phyloP scores from a whole-genome alignment of 2,113 vertebrate species.

The Rhinoderma darwinii region DNA sequence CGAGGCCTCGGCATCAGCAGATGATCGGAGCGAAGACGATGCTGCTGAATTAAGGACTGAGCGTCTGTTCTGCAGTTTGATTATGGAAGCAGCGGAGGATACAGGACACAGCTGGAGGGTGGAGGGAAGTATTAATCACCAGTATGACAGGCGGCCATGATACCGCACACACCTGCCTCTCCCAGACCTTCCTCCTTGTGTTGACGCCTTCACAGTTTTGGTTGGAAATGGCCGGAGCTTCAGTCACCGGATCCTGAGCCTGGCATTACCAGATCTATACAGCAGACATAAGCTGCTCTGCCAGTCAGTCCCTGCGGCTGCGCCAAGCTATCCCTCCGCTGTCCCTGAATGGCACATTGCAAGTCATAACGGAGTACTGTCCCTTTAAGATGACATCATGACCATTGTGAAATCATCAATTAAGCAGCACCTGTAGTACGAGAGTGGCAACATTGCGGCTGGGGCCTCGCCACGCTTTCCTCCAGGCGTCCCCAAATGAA shows the following conservation, averaged over 20 bases:
- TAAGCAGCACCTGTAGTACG: too few species aligned
- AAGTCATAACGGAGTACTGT: too few species aligned
- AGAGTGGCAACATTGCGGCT: too few species aligned
- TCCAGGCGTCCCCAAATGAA: too few species aligned
- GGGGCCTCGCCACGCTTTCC: too few species aligned
- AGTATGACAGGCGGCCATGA: slow-evolving; percentile 8
- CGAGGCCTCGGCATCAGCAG: not conserved
- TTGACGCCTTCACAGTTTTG: not conserved
- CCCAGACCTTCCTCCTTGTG: not conserved
- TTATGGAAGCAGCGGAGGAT: slow-evolving; percentile 22
- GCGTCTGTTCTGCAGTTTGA: slow-evolving; percentile 19
- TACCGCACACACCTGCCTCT: not conserved
- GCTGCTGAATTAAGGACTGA: slow-evolving; percentile 3
- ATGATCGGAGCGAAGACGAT: not conserved
- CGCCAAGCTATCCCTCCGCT: too few species aligned
- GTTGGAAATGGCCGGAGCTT: not conserved
- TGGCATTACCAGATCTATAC: not conserved
- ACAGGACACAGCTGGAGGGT: slow-evolving; percentile 18
- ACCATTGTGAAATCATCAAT: too few species aligned
- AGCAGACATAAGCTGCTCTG: not conserved
- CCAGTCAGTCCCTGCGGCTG: too few species aligned
- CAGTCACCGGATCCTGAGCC: not conserved
- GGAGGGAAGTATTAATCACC: slow-evolving; percentile 14
- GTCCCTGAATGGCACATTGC: too few species aligned
- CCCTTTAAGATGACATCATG: too few species aligned